Conservation (phyloP, 23 tunicate species). For the Trididemnum miniatum region DNA sequence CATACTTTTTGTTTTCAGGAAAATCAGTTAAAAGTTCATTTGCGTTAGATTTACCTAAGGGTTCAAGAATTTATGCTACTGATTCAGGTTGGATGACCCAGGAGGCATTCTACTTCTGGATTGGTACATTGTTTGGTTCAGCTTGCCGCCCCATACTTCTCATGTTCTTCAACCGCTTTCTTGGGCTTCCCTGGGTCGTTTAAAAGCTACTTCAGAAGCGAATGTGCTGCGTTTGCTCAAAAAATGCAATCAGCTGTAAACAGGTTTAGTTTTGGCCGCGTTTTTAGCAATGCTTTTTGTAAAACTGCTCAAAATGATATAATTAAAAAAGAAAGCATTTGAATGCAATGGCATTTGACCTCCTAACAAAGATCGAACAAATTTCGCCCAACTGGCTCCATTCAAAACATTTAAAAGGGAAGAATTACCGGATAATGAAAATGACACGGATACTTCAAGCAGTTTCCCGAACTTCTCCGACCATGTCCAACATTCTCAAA, state of each 20-base stretch:
- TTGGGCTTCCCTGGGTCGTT: neutral
- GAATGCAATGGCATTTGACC: neutral
- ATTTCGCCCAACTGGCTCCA: neutral
- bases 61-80: neutral
- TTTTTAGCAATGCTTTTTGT: neutral
- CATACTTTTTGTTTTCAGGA: neutral
- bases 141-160: neutral
- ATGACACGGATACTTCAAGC: neutral
- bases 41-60: neutral
- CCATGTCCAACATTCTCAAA: too few relatives aligned
- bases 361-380: neutral
- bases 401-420: too few relatives aligned
- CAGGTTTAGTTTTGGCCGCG: neutral
- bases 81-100: slow-evolving; percentile 4
- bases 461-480: too few relatives aligned
- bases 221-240: neutral
- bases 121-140: neutral
- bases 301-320: neutral
- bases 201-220: neutral
- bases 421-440: too few relatives aligned
- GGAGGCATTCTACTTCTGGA: slow-evolving; percentile 1
- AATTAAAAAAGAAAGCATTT: neutral
- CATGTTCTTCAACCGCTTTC: slow-evolving; percentile 1
- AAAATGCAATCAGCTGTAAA: neutral
- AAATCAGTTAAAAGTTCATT: neutral